A percentile compares a stretch with the other conserved stretches of the same genome.
phyloP scores from a whole-genome alignment of 2,888 invertebrate species.

The Coenonympha arcania region DNA sequence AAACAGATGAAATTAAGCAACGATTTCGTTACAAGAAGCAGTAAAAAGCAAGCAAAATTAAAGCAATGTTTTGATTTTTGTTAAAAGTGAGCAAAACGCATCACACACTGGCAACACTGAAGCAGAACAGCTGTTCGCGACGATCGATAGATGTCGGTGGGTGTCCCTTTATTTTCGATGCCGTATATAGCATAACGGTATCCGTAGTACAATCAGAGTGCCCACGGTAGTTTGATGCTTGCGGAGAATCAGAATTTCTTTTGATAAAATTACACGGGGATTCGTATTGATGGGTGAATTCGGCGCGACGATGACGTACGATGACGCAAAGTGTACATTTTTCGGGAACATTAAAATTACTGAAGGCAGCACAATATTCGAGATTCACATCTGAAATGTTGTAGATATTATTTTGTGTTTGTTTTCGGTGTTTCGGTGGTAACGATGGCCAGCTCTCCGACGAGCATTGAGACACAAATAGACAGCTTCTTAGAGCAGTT shows the following conservation, averaged over 20 bases:
- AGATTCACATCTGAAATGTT: constrained; percentile 43
- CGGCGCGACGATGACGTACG: constrained; percentile 40
- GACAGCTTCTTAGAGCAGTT: constrained; percentile 89
- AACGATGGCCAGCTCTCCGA: constrained; percentile 78
- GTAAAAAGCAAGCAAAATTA: neutral
- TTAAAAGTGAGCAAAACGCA: neutral
- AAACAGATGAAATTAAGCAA: neutral
- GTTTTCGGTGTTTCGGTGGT: constrained; percentile 70
- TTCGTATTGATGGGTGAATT: constrained; percentile 55
- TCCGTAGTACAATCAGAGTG: constrained; percentile 63
- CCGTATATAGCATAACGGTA: constrained; percentile 62
- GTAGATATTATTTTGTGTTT: constrained; percentile 57
- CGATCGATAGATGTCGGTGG: constrained; percentile 74
- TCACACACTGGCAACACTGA: constrained; percentile 43
- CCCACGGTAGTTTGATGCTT: constrained; percentile 50
- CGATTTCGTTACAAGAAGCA: neutral
- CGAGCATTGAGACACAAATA: constrained; percentile 86
- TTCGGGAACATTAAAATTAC: constrained; percentile 16
- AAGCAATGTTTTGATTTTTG: neutral
- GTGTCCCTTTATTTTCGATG: constrained; percentile 70
- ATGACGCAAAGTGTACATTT: constrained; percentile 32
- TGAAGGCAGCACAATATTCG: constrained; percentile 31
- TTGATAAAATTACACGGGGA: constrained; percentile 48
- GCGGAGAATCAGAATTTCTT: constrained; percentile 55
- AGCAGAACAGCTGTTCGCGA: constrained; percentile 60